Conservation (phyloP, 2,113 vertebrate genomes). For the Athene noctua region DNA sequence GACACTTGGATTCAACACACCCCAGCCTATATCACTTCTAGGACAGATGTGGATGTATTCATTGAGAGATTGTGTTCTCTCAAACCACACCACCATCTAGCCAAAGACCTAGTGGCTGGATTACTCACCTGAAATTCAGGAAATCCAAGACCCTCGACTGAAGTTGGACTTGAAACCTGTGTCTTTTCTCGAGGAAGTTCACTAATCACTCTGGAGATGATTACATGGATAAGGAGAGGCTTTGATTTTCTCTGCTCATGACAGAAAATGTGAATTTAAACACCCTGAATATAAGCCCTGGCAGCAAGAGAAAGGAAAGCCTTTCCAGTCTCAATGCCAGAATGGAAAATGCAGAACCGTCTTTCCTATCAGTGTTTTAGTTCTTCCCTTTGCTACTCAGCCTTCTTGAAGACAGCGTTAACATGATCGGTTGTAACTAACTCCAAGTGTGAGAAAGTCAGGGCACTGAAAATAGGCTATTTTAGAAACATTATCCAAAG, state of each 20-base stretch:
- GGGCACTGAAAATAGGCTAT: neutral
- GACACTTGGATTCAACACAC: neutral
- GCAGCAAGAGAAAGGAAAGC: neutral
- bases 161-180: neutral
- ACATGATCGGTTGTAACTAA: rapidly evolving
- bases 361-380: neutral
- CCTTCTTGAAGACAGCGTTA: neutral
- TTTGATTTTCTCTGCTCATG: neutral
- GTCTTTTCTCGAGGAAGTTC: neutral
- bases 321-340: neutral
- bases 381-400: neutral
- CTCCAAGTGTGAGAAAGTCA: neutral
- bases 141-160: neutral
- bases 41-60: neutral
- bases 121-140: neutral
- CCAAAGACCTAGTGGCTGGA: neutral
- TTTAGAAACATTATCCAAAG: neutral
- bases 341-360: neutral
- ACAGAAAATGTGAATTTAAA: neutral
- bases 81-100: neutral
- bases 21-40: neutral
- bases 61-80: neutral
- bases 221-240: neutral
- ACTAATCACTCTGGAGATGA: neutral
- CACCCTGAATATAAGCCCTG: neutral